phyloP scores from a whole-genome alignment of 2,888 invertebrate species.

The Eudemis profundana region DNA sequence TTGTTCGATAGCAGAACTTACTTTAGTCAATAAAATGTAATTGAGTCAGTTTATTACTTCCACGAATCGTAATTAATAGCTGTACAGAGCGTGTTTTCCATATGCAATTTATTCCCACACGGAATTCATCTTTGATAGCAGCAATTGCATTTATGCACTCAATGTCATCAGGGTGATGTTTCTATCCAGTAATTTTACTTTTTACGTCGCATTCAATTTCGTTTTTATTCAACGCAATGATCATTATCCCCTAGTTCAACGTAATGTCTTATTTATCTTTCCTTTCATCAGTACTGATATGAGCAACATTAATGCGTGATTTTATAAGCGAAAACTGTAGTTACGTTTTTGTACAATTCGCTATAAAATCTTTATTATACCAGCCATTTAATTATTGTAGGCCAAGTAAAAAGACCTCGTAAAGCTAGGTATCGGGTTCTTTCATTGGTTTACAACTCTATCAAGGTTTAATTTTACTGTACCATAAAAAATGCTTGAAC shows the following conservation, averaged over 20 bases:
- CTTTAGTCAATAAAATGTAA: constrained; percentile 32
- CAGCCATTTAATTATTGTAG: constrained; percentile 35
- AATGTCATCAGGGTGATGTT: constrained; percentile 68
- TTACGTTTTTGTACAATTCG: constrained; percentile 22
- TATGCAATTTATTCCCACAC: constrained; percentile 32
- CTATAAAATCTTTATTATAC: constrained; percentile 31
- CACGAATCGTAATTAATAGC: constrained; percentile 32
- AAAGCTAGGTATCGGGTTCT: constrained; percentile 10
- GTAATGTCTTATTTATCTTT: constrained; percentile 60
- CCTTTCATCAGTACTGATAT: constrained; percentile 29
- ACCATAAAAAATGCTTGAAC: neutral
- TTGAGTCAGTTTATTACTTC: constrained; percentile 30
- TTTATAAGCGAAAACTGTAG: constrained; percentile 25
- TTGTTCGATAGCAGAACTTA: neutral
- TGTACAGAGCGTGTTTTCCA: constrained; percentile 13
- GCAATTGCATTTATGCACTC: constrained; percentile 52
- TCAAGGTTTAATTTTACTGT: constrained; percentile 17
- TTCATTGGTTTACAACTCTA: constrained; percentile 34
- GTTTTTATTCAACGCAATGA: constrained; percentile 55
- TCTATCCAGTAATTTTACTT: constrained; percentile 68
- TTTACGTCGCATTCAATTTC: constrained; percentile 57
- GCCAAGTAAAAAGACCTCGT: constrained; percentile 26
- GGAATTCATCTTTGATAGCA: constrained; percentile 51
- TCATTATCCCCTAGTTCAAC: constrained; percentile 57
- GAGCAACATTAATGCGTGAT: constrained; percentile 40